Base-by-base conservation (phyloP, 2,113 vertebrate species). In the Hiodon alosoides region DNA sequence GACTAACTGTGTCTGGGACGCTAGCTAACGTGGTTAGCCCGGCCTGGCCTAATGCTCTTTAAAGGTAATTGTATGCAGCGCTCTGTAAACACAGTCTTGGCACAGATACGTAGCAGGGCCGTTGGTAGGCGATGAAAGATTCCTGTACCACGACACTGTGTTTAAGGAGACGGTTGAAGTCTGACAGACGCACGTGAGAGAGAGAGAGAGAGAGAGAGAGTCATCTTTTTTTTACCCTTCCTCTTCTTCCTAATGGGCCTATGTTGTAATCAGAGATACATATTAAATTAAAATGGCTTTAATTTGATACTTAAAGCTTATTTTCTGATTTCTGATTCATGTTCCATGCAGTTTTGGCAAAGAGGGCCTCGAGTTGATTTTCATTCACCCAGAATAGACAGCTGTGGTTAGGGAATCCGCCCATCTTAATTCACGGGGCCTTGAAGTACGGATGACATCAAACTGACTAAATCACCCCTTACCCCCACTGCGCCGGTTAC, bases 391-490 rank as follows among this genome's bases (percentile, higher is more conserved):
- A 60, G n/a, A 78, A 57, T 62, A 58, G 68, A 17, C 52, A 17
- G 31, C 59, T 52, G 50, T 66, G n/a, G 66, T 52, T 54, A 16
- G 60, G 17, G 69, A 75, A 72, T 72, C 69, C 62, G 68, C 5
- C 59, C 50, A 4, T 64, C 65, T 65, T 73, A 65, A 76, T 76
- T 75, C 67, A 11, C 58, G 48, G 67, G 79, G 69, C 73, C 73
- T 71, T 73, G 51, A 76, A 73, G 59, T 74, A 65, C 47, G 8
- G 61, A 79, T 82, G 73, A 79, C 69, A 79, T 79, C 78, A 79
- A 82, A 79, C 66, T 11, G 75, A 78, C 77, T 71, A 76, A 73
- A 57, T 77, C 84, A 83, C 73, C 82, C 81, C 67, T 71, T 76
- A 76, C 75, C 76, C 79, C n/a, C 50, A 62, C 74, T 51, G 54